These are phyloP conservation scores for Maniola jurtina DNA, from an alignment of 1,140 invertebrate species.

Conservation along the genomic window DNA sequence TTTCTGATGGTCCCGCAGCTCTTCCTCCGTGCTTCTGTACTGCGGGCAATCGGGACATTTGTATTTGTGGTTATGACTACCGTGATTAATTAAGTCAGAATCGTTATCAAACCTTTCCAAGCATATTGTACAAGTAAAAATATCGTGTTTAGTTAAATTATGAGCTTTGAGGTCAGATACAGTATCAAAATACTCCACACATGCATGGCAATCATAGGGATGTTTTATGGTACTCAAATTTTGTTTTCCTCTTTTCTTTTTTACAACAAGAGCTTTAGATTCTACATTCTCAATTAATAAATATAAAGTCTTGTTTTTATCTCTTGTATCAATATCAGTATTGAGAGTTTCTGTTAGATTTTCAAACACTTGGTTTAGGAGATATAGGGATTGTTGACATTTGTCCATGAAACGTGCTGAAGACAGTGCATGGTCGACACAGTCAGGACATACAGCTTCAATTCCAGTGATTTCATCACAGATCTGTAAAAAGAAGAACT, in stretches of 20 bases:
- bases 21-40: slow-evolving; percentile 39
- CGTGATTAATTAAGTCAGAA: slow-evolving; percentile 43
- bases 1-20: slow-evolving; percentile 46
- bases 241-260: slow-evolving; percentile 35
- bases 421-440: slow-evolving; percentile 47
- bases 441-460: slow-evolving; percentile 56
- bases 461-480: slow-evolving; percentile 53
- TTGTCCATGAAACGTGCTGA: slow-evolving; percentile 45
- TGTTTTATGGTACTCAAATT: slow-evolving; percentile 23
- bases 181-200: slow-evolving; percentile 40
- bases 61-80: slow-evolving; percentile 37
- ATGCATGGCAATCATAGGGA: slow-evolving; percentile 42
- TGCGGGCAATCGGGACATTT: slow-evolving; percentile 51
- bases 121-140: slow-evolving; percentile 54
- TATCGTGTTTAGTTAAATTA: slow-evolving; percentile 43
- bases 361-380: slow-evolving; percentile 47
- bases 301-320: slow-evolving; percentile 41
- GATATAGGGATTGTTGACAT: slow-evolving; percentile 42
- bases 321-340: slow-evolving; percentile 32
- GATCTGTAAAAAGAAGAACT: slow-evolving; percentile 42
- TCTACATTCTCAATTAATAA: slow-evolving; percentile 45
- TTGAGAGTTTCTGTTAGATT: slow-evolving; percentile 42
- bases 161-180: slow-evolving; percentile 44
- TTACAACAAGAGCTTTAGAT: slow-evolving; percentile 42
- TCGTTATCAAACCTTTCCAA: slow-evolving; percentile 43